Conservation (phyloP, 2,113 vertebrate species). For the Bos taurus region ARS-UCD2.0 NC_037357.1:110182001-110182500, state of each 20-base stretch:
- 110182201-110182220: background rate
- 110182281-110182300: background rate
- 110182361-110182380: background rate
- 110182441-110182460: background rate
- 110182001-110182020: constrained; percentile 3
- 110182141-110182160: background rate
- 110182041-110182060: background rate
- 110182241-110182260: background rate
- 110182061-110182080: background rate
- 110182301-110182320: background rate
- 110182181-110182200: constrained; percentile 8
- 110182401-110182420: background rate
- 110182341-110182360: background rate
- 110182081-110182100: background rate
- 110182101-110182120: background rate
- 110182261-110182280: background rate
- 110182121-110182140: background rate
- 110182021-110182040: background rate
- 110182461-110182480: constrained; percentile 14
- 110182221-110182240: background rate
- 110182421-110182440: background rate
- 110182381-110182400: background rate
- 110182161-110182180: background rate
- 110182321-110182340: background rate
- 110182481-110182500: background rate